Conservation (phyloP, 2,888 invertebrate species). For the Pachydiplax longipennis region DNA sequence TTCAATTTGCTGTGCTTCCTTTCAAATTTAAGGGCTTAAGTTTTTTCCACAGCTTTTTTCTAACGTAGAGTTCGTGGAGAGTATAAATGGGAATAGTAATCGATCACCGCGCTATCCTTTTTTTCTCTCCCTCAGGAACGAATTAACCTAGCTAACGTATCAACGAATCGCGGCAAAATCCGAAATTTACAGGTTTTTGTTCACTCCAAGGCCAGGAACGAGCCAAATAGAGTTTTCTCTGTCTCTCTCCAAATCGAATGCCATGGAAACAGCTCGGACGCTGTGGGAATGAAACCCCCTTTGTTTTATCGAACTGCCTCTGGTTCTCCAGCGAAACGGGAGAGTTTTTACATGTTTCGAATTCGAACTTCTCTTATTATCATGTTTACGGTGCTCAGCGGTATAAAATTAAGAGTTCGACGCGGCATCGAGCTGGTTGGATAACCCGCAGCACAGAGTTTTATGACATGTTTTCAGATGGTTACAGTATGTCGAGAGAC, state of each 20-base stretch:
- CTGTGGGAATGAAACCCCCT: not conserved
- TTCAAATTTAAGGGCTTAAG: too few species aligned
- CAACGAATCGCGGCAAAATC: not conserved
- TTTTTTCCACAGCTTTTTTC: too few species aligned
- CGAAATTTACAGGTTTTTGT: not conserved
- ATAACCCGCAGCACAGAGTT: not conserved
- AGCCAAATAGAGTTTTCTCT: not conserved
- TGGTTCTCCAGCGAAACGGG: not conserved
- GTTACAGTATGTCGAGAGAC: too few species aligned
- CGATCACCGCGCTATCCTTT: not conserved
- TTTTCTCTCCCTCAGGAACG: not conserved
- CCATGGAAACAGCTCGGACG: not conserved
- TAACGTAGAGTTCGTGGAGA: too few species aligned
- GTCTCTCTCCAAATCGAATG: not conserved
- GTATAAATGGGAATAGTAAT: too few species aligned
- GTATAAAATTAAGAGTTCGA: not conserved
- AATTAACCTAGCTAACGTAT: not conserved
- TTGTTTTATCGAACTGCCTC: not conserved
- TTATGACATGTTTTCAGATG: not conserved
- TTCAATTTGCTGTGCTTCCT: too few species aligned
- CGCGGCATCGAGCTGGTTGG: not conserved
- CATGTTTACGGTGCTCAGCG: not conserved
- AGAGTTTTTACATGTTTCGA: not conserved
- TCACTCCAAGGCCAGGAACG: not conserved
- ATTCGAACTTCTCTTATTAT: not conserved